Conservation (phyloP, 2,797 vertebrate genomes). For the Momotus momota region DNA sequence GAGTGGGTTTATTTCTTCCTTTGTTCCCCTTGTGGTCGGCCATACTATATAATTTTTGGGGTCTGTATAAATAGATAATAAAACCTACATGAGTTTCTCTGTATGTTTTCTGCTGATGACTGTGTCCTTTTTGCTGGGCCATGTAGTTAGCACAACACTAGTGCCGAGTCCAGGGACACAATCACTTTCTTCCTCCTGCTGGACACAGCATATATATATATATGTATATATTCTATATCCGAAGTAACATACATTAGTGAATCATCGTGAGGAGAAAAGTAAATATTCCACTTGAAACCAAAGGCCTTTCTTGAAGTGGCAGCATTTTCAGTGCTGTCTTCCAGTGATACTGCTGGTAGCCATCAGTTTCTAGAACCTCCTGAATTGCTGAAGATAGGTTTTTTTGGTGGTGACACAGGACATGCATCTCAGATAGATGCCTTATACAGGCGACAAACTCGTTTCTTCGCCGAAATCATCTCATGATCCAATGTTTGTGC, state of each 20-base stretch:
- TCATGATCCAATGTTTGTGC: rapidly evolving
- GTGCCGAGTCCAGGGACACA: too few species aligned
- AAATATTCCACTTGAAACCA: neutral
- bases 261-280: neutral
- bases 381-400: neutral
- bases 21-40: too few species aligned
- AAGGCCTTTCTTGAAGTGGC: neutral
- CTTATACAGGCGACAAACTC: neutral
- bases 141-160: too few species aligned
- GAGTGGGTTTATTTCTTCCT: too few species aligned
- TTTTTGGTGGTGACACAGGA: neutral
- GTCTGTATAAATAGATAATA: too few species aligned
- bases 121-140: too few species aligned
- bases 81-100: too few species aligned
- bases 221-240: neutral
- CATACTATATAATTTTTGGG: too few species aligned
- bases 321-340: neutral
- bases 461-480: neutral
- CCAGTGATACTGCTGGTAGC: neutral
- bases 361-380: neutral
- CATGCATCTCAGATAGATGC: neutral
- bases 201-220: too few species aligned
- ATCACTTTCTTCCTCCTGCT: too few species aligned
- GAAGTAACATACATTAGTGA: neutral
- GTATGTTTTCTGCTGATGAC: too few species aligned